Evolutionary conservation across 2,113 vertebrate genomes (phyloP).

Genomic region (Microcebus jonahi): DNA sequence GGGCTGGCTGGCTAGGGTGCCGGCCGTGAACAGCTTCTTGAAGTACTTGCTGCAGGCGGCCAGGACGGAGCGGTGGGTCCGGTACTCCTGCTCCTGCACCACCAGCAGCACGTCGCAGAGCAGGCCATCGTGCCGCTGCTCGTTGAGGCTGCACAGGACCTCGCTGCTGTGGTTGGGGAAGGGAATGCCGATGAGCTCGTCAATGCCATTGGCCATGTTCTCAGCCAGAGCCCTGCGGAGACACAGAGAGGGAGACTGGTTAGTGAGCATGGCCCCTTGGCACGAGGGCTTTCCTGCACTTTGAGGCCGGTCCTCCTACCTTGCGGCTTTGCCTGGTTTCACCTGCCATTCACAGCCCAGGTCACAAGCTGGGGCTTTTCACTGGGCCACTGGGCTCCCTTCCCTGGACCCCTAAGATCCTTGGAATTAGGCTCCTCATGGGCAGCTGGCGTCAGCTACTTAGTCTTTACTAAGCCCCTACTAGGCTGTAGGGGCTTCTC

Average conservation of each 20-base stretch:
- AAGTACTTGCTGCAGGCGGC: slow-evolving; percentile 99
- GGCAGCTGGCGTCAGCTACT: neutral
- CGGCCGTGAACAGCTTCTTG: slow-evolving; percentile 97
- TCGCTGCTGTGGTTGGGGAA: slow-evolving; percentile 99
- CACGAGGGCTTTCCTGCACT: neutral
- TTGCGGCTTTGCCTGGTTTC: neutral
- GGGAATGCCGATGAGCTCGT: slow-evolving; percentile 98
- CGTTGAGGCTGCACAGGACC: slow-evolving; percentile 95
- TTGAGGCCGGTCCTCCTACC: too few species aligned
- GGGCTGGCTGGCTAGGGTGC: slow-evolving; percentile 89
- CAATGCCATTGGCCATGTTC: slow-evolving; percentile 95
- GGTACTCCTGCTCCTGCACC: slow-evolving; percentile 96
- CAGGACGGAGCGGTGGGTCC: slow-evolving; percentile 95
- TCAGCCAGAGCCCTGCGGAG: slow-evolving; percentile 86
- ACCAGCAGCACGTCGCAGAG: slow-evolving; percentile 98
- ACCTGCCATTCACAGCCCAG: neutral
- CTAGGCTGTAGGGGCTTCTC: neutral
- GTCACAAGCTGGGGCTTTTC: neutral
- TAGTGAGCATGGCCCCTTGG: neutral
- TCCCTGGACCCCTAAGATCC: neutral
- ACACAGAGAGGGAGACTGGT: slow-evolving; percentile 62
- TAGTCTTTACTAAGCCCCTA: too few species aligned
- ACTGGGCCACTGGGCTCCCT: neutral
- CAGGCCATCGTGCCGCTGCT: slow-evolving; percentile 94
- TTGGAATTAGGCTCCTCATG: neutral